Percentiles rank a stretch among this genome's conserved stretches.
These are phyloP conservation scores for Nasua narica DNA, from an alignment of 2,797 vertebrate species.

Conservation along the genomic window DNA sequence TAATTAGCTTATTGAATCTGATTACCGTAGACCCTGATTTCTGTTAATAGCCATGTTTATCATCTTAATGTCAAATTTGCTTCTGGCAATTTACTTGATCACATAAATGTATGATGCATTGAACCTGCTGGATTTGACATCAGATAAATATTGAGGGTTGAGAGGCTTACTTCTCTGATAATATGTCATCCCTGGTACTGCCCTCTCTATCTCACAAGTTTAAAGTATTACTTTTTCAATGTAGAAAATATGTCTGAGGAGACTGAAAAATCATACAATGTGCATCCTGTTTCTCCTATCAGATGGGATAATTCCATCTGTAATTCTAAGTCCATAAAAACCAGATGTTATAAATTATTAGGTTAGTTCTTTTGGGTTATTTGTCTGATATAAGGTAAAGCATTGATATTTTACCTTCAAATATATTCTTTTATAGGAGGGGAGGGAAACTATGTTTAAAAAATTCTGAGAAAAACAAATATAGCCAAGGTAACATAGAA, in stretches of 20 bases:
- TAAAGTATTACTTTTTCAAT: constrained; percentile 11
- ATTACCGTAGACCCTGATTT: constrained; percentile 60
- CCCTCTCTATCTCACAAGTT: neutral
- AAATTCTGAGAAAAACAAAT: neutral
- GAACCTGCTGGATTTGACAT: constrained; percentile 58
- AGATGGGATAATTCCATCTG: neutral
- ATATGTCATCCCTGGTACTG: neutral
- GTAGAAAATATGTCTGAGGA: neutral
- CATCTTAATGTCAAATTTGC: constrained; percentile 68
- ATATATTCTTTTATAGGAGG: neutral
- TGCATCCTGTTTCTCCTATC: neutral
- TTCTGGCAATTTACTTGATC: constrained; percentile 64
- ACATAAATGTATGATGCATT: constrained; percentile 16
- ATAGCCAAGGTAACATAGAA: neutral
- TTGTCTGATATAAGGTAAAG: neutral
- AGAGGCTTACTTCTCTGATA: neutral
- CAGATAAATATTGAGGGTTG: constrained; percentile 53
- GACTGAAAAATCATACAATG: neutral
- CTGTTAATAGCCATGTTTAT: constrained; percentile 54
- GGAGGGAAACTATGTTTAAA: neutral
- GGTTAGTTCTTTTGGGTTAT: neutral
- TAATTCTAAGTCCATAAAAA: neutral
- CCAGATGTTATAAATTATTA: neutral
- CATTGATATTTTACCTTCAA: neutral
- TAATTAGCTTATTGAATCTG: constrained; percentile 65